Conservation (phyloP, 2,113 vertebrate genomes). For the Lampris incognitus region DNA sequence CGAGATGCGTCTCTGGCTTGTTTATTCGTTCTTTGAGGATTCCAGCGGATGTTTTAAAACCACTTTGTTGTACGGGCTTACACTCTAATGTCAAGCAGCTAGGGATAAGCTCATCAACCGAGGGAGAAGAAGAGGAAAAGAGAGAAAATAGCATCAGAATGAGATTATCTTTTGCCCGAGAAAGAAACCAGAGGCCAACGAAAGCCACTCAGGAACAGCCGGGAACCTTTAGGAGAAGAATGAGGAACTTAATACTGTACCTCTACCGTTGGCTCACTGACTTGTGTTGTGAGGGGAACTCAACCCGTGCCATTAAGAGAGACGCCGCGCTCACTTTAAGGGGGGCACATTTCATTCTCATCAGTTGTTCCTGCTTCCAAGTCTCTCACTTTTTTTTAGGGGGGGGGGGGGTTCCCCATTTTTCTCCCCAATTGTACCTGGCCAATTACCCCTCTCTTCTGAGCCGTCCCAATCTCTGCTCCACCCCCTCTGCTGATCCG, state of each 20-base stretch:
- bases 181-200: slow-evolving; percentile 21
- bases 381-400: slow-evolving; percentile 19
- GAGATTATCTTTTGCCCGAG: slow-evolving; percentile 65
- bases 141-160: slow-evolving; percentile 64
- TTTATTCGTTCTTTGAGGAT: slow-evolving; percentile 72
- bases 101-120: slow-evolving; percentile 68
- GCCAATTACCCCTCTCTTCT: no score
- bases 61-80: slow-evolving; percentile 72
- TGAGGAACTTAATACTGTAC: slow-evolving; percentile 61
- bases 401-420: no score
- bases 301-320: slow-evolving; percentile 55
- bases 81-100: slow-evolving; percentile 58
- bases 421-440: no score
- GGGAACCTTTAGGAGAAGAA: slow-evolving; percentile 52
- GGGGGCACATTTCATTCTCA: slow-evolving; percentile 22
- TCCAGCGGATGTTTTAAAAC: slow-evolving; percentile 65
- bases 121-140: slow-evolving; percentile 41
- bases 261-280: slow-evolving; percentile 54
- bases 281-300: slow-evolving; percentile 52
- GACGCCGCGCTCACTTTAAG: slow-evolving; percentile 48
- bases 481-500: no score
- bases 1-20: slow-evolving; percentile 61
- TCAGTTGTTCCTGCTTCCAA: slow-evolving; percentile 24
- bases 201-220: slow-evolving; percentile 42
- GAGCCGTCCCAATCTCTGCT: no score